A percentile compares a stretch with the other conserved stretches of the same genome.
Conservation (phyloP, 2,113 vertebrate genomes). For the Tylochromis polylepis region DNA sequence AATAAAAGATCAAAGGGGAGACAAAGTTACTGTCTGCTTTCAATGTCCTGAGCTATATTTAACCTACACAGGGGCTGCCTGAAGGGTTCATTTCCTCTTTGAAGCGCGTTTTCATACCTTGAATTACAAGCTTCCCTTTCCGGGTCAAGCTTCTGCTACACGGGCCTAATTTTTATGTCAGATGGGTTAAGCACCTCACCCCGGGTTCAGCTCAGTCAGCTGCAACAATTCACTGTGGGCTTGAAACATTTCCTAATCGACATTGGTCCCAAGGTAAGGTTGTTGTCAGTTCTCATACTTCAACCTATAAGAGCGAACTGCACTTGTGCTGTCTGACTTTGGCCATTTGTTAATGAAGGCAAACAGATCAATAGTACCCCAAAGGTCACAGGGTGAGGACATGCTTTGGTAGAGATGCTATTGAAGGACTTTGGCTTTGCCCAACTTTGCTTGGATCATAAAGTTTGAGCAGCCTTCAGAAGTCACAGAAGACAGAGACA, state of each 20-base stretch:
- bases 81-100: conserved; percentile 12
- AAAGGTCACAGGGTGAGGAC: conserved; percentile 29
- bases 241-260: conserved; percentile 19
- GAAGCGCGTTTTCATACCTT: conserved; percentile 24
- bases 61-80: neutral
- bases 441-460: neutral
- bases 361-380: conserved; percentile 32
- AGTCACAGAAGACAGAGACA: conserved; percentile 9
- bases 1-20: neutral
- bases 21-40: neutral
- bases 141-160: neutral
- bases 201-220: conserved; percentile 17
- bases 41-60: conserved; percentile 1
- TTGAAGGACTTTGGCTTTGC: neutral
- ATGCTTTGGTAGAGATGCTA: neutral
- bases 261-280: conserved; percentile 24
- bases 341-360: conserved; percentile 40
- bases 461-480: conserved; percentile 19
- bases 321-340: neutral
- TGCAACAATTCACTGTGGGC: conserved; percentile 13
- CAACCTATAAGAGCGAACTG: neutral
- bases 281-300: conserved; percentile 41
- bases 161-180: conserved; percentile 3
- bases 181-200: neutral
- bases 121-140: conserved; percentile 32